These are phyloP conservation scores for Marasmarcha lunaedactyla DNA, from an alignment of 2,888 invertebrate species.

Conservation along the genomic window DNA sequence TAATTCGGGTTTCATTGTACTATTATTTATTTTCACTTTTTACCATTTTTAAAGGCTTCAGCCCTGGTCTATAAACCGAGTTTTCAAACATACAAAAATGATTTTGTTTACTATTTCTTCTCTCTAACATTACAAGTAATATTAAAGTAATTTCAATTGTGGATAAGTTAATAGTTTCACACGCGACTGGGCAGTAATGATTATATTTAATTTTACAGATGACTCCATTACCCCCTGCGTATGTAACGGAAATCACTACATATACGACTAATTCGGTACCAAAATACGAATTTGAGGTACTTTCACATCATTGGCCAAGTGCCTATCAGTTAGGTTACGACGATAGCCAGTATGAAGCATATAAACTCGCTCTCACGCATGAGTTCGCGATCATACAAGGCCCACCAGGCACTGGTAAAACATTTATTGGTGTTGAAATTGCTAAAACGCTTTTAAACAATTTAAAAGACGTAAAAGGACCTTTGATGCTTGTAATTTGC, in stretches of 20 bases:
- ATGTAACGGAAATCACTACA: conserved; percentile 20
- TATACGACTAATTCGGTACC: conserved; percentile 9
- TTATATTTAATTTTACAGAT: conserved; percentile 24
- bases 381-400: conserved; percentile 86
- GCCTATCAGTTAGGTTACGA: conserved; percentile 65
- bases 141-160: too few relatives aligned
- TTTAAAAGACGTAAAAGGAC: conserved; percentile 16
- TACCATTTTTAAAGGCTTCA: too few relatives aligned
- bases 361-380: conserved; percentile 73
- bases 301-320: conserved; percentile 54
- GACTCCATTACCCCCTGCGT: conserved; percentile 26
- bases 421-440: conserved; percentile 80
- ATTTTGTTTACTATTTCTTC: too few relatives aligned
- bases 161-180: too few relatives aligned
- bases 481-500: conserved; percentile 79
- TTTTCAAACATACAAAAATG: too few relatives aligned
- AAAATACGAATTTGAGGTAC: conserved; percentile 22
- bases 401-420: conserved; percentile 90
- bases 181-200: too few relatives aligned
- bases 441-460: conserved; percentile 75
- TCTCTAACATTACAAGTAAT: too few relatives aligned
- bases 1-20: too few relatives aligned
- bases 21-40: too few relatives aligned
- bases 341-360: conserved; percentile 75
- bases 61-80: too few relatives aligned